Percentiles rank a stretch among this genome's conserved stretches.
phyloP scores from a whole-genome alignment of 2,113 vertebrate species.

The Turdus rufiventris region DNA sequence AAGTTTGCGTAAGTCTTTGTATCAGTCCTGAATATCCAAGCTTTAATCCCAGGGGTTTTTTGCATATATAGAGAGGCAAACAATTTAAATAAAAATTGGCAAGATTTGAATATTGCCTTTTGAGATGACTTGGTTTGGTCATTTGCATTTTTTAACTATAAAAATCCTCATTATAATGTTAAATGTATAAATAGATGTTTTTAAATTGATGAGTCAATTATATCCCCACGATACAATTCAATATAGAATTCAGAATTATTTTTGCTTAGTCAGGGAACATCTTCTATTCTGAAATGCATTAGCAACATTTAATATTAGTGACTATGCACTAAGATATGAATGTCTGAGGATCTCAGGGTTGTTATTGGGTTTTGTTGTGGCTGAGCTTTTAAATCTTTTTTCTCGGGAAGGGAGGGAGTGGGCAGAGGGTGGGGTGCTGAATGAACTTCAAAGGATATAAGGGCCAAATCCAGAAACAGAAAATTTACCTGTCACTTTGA shows the following conservation, averaged over 20 bases:
- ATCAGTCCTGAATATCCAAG: neutral
- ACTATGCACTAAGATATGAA: rapidly evolving
- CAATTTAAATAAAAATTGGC: neutral
- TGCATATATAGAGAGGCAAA: neutral
- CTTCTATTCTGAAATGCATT: neutral
- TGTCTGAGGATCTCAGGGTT: neutral
- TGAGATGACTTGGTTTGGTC: neutral
- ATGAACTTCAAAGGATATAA: neutral
- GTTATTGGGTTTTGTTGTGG: neutral
- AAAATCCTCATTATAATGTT: neutral
- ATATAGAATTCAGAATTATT: neutral
- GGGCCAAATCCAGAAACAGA: neutral
- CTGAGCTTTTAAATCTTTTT: neutral
- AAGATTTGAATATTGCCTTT: neutral
- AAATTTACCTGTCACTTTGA: neutral
- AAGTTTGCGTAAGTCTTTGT: neutral
- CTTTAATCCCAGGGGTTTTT: neutral
- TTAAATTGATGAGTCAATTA: rapidly evolving
- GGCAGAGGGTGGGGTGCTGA: rapidly evolving
- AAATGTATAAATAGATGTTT: neutral
- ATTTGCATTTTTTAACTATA: neutral
- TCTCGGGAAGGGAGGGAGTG: rapidly evolving
- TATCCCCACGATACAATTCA: neutral
- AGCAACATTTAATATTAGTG: neutral
- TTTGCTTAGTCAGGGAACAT: neutral